phyloP scores from a whole-genome alignment of 2,113 vertebrate species.

The Scalopus aquaticus region DNA sequence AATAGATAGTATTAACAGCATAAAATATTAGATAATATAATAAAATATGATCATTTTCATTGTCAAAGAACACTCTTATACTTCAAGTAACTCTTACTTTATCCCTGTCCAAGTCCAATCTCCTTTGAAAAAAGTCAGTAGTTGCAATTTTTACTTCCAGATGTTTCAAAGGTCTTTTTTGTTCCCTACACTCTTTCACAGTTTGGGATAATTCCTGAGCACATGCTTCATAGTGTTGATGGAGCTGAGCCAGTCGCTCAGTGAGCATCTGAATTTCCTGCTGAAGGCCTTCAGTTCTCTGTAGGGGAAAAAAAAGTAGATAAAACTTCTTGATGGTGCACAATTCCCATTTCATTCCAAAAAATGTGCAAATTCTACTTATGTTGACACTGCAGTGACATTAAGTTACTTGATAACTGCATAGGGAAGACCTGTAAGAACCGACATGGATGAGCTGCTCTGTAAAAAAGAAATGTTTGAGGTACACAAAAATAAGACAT shows the following conservation, averaged over 20 bases:
- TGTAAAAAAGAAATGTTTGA: neutral
- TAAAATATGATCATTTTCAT: neutral
- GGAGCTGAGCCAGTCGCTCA: conserved; percentile 42
- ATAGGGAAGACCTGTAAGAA: neutral
- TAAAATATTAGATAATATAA: conserved; percentile 25
- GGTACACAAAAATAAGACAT: conserved; percentile 7
- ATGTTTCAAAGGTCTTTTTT: conserved; percentile 28
- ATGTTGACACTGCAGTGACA: neutral
- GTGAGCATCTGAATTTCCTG: conserved; percentile 61
- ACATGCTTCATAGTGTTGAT: neutral
- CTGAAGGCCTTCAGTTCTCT: conserved; percentile 49
- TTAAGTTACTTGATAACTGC: neutral
- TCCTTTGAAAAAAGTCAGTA: conserved; percentile 50
- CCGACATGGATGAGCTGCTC: neutral
- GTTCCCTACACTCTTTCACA: conserved; percentile 32
- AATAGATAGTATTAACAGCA: neutral
- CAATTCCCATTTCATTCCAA: neutral
- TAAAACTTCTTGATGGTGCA: neutral
- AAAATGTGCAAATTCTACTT: neutral
- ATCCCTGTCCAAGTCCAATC: conserved; percentile 54
- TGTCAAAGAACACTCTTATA: neutral
- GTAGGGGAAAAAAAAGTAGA: neutral
- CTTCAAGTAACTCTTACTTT: conserved; percentile 45
- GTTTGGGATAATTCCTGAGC: conserved; percentile 4
- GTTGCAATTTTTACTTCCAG: conserved; percentile 47